phyloP scores from a whole-genome alignment of 2,888 invertebrate genomes.

The Tenthredo amoena region DNA sequence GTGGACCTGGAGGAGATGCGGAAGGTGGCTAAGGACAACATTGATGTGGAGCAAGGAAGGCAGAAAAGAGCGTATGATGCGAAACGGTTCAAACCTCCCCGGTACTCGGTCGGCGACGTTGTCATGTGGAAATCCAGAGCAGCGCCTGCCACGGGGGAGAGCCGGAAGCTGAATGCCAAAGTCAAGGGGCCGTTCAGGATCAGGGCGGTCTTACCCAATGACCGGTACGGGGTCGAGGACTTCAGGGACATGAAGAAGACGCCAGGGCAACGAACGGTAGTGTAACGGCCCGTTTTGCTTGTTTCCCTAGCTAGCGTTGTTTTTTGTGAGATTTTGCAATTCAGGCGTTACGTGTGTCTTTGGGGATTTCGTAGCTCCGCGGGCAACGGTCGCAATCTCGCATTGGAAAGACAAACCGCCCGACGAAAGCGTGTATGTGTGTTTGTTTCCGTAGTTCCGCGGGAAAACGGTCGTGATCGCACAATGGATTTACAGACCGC shows the following conservation, averaged over 20 bases:
- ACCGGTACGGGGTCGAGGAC: constrained; percentile 62
- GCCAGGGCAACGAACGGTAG: constrained; percentile 53
- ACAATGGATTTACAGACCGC: too few species aligned
- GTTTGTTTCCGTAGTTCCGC: too few species aligned
- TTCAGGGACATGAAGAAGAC: constrained; percentile 60
- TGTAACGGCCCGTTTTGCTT: too few species aligned
- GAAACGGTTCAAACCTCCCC: constrained; percentile 44
- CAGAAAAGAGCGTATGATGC: constrained; percentile 53
- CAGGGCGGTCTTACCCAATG: constrained; percentile 60
- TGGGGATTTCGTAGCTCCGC: too few species aligned
- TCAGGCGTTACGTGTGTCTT: too few species aligned
- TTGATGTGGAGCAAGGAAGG: constrained; percentile 50
- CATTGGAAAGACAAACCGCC: too few species aligned
- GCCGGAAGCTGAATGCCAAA: constrained; percentile 59
- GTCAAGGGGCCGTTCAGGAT: constrained; percentile 62
- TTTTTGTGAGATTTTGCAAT: too few species aligned
- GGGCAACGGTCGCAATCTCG: too few species aligned
- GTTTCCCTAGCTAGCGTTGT: too few species aligned
- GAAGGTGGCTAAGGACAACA: constrained; percentile 43
- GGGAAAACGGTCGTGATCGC: too few species aligned
- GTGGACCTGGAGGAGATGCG: constrained; percentile 54
- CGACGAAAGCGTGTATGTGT: too few species aligned
- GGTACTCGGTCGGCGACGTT: constrained; percentile 57
- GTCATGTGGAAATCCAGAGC: constrained; percentile 58
- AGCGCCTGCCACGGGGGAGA: constrained; percentile 59